These are phyloP conservation scores for Mallateleia sp. DNA, from an alignment of 2,888 invertebrate species.

Conservation along the genomic window DNA sequence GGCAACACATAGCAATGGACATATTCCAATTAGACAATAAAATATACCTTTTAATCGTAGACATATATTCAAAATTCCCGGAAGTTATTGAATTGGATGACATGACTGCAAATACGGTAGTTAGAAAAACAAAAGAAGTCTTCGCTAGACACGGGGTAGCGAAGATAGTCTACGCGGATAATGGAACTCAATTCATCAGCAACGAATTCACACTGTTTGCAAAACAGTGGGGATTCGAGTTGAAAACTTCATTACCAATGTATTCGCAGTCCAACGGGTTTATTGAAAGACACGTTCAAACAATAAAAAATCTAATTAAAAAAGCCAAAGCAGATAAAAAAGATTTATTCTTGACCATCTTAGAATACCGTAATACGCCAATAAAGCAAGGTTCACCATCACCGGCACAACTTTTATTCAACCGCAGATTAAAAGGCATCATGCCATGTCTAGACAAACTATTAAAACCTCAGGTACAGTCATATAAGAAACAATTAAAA, in stretches of 20 bases:
- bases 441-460: no score
- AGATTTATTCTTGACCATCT: slow-evolving; percentile 70
- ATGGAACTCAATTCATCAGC: slow-evolving; percentile 69
- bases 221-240: slow-evolving; percentile 62
- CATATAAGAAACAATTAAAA: no score
- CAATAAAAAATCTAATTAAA: slow-evolving; percentile 79
- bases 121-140: slow-evolving; percentile 49
- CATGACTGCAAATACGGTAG: slow-evolving; percentile 32
- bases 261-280: slow-evolving; percentile 76
- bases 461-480: no score
- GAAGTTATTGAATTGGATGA: slow-evolving; percentile 55
- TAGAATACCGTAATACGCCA: slow-evolving; percentile 80
- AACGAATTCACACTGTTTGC: slow-evolving; percentile 62
- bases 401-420: neutral
- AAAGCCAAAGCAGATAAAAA: slow-evolving; percentile 65
- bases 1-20: slow-evolving; percentile 71
- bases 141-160: slow-evolving; percentile 60
- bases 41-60: slow-evolving; percentile 22
- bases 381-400: slow-evolving; percentile 19
- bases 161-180: slow-evolving; percentile 62
- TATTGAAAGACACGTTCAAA: slow-evolving; percentile 78
- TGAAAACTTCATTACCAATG: slow-evolving; percentile 65
- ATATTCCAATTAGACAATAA: slow-evolving; percentile 62
- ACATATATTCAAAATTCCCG: slow-evolving; percentile 58
- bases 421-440: neutral